Evolutionary conservation across 2,113 vertebrate species (phyloP).

Genomic region (Callipepla squamata): DNA sequence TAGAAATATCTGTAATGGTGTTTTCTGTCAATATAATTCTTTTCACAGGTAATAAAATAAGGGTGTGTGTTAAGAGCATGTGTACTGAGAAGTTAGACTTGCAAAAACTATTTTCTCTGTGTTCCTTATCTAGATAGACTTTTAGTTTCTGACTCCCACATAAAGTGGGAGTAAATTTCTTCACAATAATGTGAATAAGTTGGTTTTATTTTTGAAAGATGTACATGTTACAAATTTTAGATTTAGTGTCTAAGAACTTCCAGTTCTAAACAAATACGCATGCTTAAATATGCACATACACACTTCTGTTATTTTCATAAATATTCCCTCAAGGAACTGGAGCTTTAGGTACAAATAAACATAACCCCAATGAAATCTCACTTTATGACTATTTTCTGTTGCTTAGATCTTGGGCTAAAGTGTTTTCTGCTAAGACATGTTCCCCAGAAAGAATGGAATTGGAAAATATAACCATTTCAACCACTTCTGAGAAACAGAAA

Average conservation of each 20-base stretch:
- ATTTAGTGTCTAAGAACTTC: neutral
- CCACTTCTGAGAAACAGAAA: neutral
- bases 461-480: neutral
- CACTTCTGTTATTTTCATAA: neutral
- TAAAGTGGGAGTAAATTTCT: conserved; percentile 4
- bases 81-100: conserved; percentile 31
- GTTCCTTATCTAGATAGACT: neutral
- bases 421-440: fast-evolving
- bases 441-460: neutral
- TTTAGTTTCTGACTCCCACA: neutral
- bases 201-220: neutral
- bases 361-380: neutral
- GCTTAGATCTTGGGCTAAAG: neutral
- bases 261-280: neutral
- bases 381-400: neutral
- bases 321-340: neutral
- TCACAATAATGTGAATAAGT: neutral
- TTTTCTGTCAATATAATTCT: conserved; percentile 64
- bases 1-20: conserved; percentile 29
- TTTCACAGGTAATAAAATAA: neutral
- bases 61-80: neutral
- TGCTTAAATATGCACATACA: too few species aligned
- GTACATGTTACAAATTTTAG: neutral
- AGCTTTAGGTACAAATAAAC: neutral
- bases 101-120: neutral